Percentiles rank a stretch among this genome's conserved stretches.
Conservation (phyloP, 2,797 vertebrate species). For the Chaetophractus vellerosus region DNA sequence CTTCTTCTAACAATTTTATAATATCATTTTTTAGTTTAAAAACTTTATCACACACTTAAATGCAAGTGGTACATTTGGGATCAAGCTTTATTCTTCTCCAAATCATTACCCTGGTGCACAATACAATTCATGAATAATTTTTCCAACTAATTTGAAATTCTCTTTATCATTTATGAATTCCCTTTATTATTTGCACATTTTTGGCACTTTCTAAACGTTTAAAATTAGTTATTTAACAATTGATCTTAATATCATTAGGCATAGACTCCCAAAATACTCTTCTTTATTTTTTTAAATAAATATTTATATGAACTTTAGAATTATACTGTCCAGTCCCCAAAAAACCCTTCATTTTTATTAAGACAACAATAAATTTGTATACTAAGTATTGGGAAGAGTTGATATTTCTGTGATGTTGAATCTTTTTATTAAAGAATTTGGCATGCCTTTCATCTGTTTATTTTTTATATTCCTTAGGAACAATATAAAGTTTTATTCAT, state of each 20-base stretch:
- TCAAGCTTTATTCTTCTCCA: conserved; percentile 21
- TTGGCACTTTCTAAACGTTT: conserved; percentile 23
- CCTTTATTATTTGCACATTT: conserved; percentile 30
- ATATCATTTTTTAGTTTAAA: background rate
- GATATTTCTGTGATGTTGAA: background rate
- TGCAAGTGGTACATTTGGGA: conserved; percentile 12
- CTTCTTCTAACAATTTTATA: conserved; percentile 16
- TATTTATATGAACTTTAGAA: conserved; percentile 7
- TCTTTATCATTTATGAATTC: conserved; percentile 1
- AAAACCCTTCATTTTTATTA: conserved; percentile 5
- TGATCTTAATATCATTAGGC: background rate
- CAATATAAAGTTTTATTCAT: conserved; percentile 1
- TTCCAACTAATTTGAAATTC: background rate
- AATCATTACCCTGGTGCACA: conserved; percentile 26
- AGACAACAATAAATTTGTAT: background rate
- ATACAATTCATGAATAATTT: background rate
- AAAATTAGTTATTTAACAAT: background rate
- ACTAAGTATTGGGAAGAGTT: background rate
- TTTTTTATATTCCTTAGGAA: conserved; percentile 10
- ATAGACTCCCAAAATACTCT: background rate
- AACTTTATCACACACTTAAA: conserved; percentile 24
- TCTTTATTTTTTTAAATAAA: conserved; percentile 17
- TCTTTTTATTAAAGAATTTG: conserved; percentile 12
- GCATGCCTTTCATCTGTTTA: background rate
- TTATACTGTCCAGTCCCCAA: background rate